A percentile compares a stretch with the other conserved stretches of the same genome.
These are phyloP conservation scores for Strigamia crassipes DNA, from an alignment of 2,888 invertebrate genomes.

Conservation along the genomic window DNA sequence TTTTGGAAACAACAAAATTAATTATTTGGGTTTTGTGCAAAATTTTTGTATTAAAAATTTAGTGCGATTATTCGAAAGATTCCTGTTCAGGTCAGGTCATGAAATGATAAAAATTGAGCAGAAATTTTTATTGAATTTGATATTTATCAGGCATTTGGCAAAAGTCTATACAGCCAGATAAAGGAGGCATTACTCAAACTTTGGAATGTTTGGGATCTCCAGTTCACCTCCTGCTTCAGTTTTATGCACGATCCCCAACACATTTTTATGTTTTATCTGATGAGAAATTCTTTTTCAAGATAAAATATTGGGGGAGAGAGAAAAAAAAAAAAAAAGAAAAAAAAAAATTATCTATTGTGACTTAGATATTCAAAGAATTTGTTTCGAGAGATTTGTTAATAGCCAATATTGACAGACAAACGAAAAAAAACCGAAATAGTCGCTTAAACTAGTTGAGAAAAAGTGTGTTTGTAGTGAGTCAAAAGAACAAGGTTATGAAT, in stretches of 20 bases:
- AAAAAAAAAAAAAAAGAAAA: too few species aligned
- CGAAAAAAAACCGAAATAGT: too few species aligned
- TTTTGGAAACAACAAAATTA: background rate
- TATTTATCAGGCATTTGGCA: constrained; percentile 37
- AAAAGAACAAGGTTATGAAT: constrained; percentile 22
- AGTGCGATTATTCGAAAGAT: background rate
- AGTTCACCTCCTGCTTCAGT: constrained; percentile 13
- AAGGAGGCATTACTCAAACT: constrained; percentile 35
- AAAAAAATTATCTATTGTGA: background rate
- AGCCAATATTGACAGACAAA: background rate
- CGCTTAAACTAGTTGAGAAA: background rate
- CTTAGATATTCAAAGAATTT: background rate
- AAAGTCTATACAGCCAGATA: constrained; percentile 11
- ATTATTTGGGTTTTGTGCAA: background rate
- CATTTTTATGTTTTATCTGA: constrained; percentile 4
- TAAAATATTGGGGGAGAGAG: background rate
- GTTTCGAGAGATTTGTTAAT: background rate
- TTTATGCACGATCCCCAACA: background rate
- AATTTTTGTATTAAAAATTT: background rate
- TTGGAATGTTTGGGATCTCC: constrained; percentile 42
- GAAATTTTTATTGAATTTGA: constrained; percentile 26
- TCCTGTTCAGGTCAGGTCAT: background rate
- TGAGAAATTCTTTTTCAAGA: background rate
- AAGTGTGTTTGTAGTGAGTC: constrained; percentile 34
- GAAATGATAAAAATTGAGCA: background rate